Evolutionary conservation across 2,113 vertebrate species (phyloP), one percentile per base, ranked within the genome.

Genomic region (Romanogobio albipinnatus): DNA sequence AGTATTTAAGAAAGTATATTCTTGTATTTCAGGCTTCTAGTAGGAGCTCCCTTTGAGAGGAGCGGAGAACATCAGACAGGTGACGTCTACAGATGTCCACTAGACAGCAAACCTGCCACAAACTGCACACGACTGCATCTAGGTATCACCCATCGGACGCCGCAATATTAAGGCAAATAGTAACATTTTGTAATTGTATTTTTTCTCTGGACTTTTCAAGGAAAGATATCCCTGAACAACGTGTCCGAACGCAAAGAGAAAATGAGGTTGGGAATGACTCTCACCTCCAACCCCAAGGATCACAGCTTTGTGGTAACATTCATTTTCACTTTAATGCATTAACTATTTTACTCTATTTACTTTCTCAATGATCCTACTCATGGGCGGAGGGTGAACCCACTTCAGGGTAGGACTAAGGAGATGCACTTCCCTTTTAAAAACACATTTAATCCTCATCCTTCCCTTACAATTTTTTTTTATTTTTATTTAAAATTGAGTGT

Each of bases 71-170:
- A 97, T 91, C 96, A 95, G 91, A 99, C 97, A 0, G 98, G 98
- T 9, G 98, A 99, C 0, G 94, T 99, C 62, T 99, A 96, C 95
- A 96, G 93, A 87, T 99, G 97, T 84, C 96, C 95, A 0, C 90
- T 98, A 89, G 90, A 88, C 19, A 88, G 87, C 3, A 92, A 92
- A 0, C 86, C 1, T 19, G 89, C 92, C 4, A 89, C 85, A 14
- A 97, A 96, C 93, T 99, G 98, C 92, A 95, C 93, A 90, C 95
- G 96, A 39, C 96, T 99, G 89, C 95, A 97, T 90, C 92, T 99
- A 83, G 97, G 97, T 98, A 95, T 76, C 29, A 39, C 19, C 17
- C 0, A 19, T 24, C 53, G 36, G 75, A 56, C 6, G 19, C 53
- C 7, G 17, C 15, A 56, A 56, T 56, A 3, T 56, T 56, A 22